Conservation (phyloP, 2,113 vertebrate genomes). For the Microcebus tavaratra region DNA sequence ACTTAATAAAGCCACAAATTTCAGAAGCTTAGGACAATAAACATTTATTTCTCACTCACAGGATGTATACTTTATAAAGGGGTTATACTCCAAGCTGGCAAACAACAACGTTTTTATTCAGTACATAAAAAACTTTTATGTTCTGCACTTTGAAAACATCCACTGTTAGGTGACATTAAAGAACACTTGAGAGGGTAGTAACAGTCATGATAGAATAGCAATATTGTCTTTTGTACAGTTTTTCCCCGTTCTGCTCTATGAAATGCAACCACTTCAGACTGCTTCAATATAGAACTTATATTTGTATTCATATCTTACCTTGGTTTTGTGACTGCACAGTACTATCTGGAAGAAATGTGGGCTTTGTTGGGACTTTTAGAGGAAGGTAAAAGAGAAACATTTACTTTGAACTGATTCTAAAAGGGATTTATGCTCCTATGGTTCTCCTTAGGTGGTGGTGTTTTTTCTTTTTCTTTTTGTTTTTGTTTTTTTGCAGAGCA, state of each 20-base stretch:
- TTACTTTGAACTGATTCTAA: slow-evolving; percentile 40
- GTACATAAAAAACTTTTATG: background rate
- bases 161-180: background rate
- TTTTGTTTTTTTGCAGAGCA: background rate
- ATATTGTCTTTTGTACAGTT: background rate
- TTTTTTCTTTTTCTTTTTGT: background rate
- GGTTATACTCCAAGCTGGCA: background rate
- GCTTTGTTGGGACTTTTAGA: background rate
- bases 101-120: background rate
- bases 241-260: background rate
- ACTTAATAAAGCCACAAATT: background rate
- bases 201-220: background rate
- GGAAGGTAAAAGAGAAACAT: background rate
- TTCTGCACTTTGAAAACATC: background rate
- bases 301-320: slow-evolving; percentile 49
- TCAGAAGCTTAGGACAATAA: background rate
- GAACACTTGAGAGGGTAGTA: background rate
- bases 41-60: background rate
- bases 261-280: background rate
- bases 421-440: background rate
- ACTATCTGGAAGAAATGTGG: background rate
- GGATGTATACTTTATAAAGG: background rate
- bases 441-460: background rate
- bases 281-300: background rate
- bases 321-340: background rate